Base-by-base conservation (phyloP, 2,888 invertebrate species). In the Eristalis intricaria region DNA sequence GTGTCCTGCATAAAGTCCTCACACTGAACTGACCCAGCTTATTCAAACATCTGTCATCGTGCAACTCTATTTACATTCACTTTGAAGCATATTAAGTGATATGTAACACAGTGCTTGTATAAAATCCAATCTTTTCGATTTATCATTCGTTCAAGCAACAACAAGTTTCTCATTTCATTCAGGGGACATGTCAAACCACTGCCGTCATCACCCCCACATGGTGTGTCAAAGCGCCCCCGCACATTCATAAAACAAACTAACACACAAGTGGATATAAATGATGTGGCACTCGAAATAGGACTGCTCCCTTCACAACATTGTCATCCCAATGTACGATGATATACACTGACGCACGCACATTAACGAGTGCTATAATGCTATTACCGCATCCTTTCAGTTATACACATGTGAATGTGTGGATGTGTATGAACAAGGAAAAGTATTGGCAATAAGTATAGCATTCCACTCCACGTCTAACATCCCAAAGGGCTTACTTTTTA, bases 201-300 rank as follows among this genome's bases (percentile, higher is more conserved):
- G 74, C 66, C 83, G 78, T 83, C 86, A 70, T 78, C 86, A 75
- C 66, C 82, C 63, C 82, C 58, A 74, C 64, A 73, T 60, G 60
- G 73, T 69, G 50, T 77, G 66, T 71, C 76, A 76, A 81, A 60
- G 61, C 61, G 65, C 65, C 10, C 40, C 40, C 63, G 58, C 58
- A 32, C 8, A 65, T 35, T 78, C 60, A 68, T 66, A 74, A 38
- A 82, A 82, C 65, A 86, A 83, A 75, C 83, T 79, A 77, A 75
- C 78, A 75, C 78, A 86, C 83, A 78, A 86, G 83, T 79, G 74
- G 86, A 86, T 83, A 86, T 70, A 86, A 83, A 86, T 79, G 86
- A 86, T 86, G 74, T 78, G 83, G 66, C 82, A 78, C 82, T 86
- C 61, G 74, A 86, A 78, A 86, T 66, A 58, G 66, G 74, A 70